These are phyloP conservation scores for Poecilia latipinna DNA, from an alignment of 2,113 vertebrate genomes.

Conservation along the genomic window DNA sequence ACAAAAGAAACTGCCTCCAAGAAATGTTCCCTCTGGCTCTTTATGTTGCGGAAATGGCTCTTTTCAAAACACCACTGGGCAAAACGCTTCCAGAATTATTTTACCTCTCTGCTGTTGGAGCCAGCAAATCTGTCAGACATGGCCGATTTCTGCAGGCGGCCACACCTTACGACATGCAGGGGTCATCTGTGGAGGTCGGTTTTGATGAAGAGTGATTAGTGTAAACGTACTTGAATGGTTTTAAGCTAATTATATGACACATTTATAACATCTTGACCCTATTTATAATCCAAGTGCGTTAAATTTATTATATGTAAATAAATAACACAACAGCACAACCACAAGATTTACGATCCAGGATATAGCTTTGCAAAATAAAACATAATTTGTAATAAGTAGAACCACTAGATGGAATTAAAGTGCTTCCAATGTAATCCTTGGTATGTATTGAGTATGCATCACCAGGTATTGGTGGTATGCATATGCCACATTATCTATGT, in stretches of 20 bases:
- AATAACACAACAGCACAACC: too few species aligned
- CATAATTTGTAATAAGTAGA: too few species aligned
- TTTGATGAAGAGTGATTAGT: not conserved
- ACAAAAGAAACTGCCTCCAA: constrained; percentile 63
- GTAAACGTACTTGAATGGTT: too few species aligned
- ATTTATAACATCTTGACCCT: too few species aligned
- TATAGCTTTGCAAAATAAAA: too few species aligned
- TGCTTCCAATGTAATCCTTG: too few species aligned
- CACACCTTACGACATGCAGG: not conserved
- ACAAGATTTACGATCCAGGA: too few species aligned
- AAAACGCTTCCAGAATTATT: constrained; percentile 67
- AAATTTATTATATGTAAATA: constrained; percentile 70
- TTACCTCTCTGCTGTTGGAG: constrained; percentile 45
- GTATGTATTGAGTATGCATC: too few species aligned
- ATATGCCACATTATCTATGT: too few species aligned
- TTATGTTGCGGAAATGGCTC: constrained; percentile 65
- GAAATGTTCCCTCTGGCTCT: constrained; percentile 70
- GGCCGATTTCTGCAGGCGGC: not conserved
- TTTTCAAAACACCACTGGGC: constrained; percentile 63
- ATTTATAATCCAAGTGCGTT: constrained; percentile 65
- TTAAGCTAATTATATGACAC: too few species aligned
- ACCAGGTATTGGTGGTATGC: too few species aligned
- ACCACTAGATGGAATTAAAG: too few species aligned
- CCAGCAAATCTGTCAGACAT: constrained; percentile 39
- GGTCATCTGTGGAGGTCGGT: not conserved